These are phyloP conservation scores for Scaptodrosophila lebanonensis DNA, from an alignment of 1,140 invertebrate genomes.

Conservation along the genomic window DNA sequence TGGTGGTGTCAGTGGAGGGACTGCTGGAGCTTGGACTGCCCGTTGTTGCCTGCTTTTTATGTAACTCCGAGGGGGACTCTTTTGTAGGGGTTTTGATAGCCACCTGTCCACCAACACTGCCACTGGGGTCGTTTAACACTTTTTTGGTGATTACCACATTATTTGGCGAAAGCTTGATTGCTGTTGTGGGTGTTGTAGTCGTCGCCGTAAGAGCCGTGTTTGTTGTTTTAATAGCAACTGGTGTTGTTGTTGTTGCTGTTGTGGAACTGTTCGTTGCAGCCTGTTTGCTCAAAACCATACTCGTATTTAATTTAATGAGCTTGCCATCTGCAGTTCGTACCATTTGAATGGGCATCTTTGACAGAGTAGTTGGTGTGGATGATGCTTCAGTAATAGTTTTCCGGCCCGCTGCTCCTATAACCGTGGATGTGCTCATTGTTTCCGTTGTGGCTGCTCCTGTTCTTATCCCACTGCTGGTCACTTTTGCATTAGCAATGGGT, in stretches of 20 bases:
- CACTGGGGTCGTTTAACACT: too few species aligned
- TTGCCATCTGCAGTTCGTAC: conserved; percentile 61
- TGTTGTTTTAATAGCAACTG: too few species aligned
- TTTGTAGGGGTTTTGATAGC: conserved; percentile 38
- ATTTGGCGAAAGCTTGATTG: neutral
- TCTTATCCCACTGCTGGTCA: neutral
- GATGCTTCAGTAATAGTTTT: conserved; percentile 1
- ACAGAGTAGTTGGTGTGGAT: conserved; percentile 2
- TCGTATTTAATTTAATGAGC: conserved; percentile 50
- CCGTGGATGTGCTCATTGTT: neutral
- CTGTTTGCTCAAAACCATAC: conserved; percentile 23
- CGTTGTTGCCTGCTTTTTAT: conserved; percentile 2
- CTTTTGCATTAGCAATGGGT: conserved; percentile 1
- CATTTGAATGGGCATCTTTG: conserved; percentile 47
- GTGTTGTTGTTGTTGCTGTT: neutral
- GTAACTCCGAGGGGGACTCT: too few species aligned
- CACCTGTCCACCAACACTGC: too few species aligned
- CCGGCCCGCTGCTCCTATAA: neutral
- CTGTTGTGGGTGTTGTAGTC: conserved; percentile 8
- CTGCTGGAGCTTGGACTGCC: neutral
- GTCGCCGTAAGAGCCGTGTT: too few species aligned
- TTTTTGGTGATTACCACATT: conserved; percentile 28
- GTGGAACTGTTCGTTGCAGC: conserved; percentile 34
- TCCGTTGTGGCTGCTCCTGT: neutral
- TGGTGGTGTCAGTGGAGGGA: neutral